Evolutionary conservation across 1,140 invertebrate genomes (phyloP), one percentile per base, ranked within the genome.

Genomic region (Aricia agestis): DNA sequence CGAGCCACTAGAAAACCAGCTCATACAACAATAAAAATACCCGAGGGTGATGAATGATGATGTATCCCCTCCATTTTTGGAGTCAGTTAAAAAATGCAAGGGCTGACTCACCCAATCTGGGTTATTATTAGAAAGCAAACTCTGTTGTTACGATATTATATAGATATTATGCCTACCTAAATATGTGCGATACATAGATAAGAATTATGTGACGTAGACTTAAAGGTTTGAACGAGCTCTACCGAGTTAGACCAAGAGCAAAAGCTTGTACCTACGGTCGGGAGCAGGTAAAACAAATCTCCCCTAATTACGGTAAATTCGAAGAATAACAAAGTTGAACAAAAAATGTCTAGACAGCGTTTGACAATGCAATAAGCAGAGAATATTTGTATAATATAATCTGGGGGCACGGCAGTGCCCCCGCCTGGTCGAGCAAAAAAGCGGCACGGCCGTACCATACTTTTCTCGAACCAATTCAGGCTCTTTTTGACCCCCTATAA

Each of bases 121-220:
- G 13, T 52, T 52, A 13, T 52, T 11, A 52, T 52, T 52, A 52
- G 36, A 36, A 36, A 36, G 9, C 36, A 52, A 15, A 52, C 13
- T 52, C 3, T 52, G 45, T 52, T 52, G 9, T 13, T 13, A 52
- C 13, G 9, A 52, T 52, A 52, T 52, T 52, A 52, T 52, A 13
- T 52, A 9, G 36, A 36, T 36, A 36, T 36, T 36, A 36, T 36
- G 36, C 36, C 45, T 52, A 52, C 45, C 45, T 9, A 52, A 11
- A 13, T 13, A 52, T 13, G 45, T 52, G 11, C 13, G 45, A 2
- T 15, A 52, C 45, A 25, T 19, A 63, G 59, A 63, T 63, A 63
- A 25, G 18, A 63, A 63, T 63, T 11, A 11, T 63, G 59, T 63
- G 59, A 63, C 59, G 59, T 63, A 31, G 59, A 63, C 18, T 6